Base-by-base conservation (phyloP, 2,888 invertebrate genomes). In the Beris morrisii region DNA sequence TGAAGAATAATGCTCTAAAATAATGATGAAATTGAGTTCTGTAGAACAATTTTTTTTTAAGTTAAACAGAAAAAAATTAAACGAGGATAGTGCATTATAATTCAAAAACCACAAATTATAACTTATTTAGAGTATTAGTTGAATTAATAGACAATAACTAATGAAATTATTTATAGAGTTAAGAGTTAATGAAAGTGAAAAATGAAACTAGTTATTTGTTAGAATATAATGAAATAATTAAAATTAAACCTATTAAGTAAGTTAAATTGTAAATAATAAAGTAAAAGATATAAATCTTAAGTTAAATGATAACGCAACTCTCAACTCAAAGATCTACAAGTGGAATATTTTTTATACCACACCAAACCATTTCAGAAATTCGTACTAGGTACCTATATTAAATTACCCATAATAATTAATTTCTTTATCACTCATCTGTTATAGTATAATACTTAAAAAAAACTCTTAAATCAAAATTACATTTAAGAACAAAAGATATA, bases 81-180 rank as follows among this genome's bases (percentile, higher is more conserved):
- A 22, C 3, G 22, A 22, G 22, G 22, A 30, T 54, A 31, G 4
- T 54, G 54, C 54, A 54, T 54, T 54, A 31, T 31, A 28, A 31
- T 54, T 54, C 30, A 31, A 31, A 31, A 54, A 31, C 54, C 30
- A 1, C 28, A 31, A 30, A 31, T 31, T 5, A 22, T 48, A 15
- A 56, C 9, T 13, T 32, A 43, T 13, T 44, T 43, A 32, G 55
- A 31, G 4, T 43, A 61, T 54, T 43, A 64, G 58, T 69, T 69
- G 52, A 69, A 64, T 69, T 69, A 46, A 55, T 69, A 69, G 69
- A 69, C 69, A 69, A 69, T 69, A 69, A 69, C 50, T 63, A 61
- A 28, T 11, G 13, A 52, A 64, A 64, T 58, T 63, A 55, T 43
- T 53, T 57, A 61, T 9, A 61, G 46, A 38, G 38, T 38, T 38